These are phyloP conservation scores for Ciona savignyi DNA, from an alignment of 23 tunicate genomes.

Conservation along the genomic window DNA sequence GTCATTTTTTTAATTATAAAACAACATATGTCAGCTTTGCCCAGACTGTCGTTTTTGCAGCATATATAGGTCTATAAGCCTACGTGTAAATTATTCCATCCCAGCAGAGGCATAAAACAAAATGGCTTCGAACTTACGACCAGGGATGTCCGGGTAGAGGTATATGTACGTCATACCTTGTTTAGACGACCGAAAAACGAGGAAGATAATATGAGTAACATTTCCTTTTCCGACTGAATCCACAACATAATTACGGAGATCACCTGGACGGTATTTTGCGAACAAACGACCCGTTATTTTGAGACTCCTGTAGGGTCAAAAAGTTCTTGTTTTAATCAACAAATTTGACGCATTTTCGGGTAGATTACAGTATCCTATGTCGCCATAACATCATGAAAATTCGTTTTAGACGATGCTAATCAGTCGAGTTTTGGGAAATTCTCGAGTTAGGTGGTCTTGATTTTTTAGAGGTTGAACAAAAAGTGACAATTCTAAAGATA, in stretches of 20 bases:
- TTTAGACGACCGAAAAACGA: background rate
- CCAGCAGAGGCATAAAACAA: no score
- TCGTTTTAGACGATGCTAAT: background rate
- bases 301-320: background rate
- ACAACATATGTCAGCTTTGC: no score
- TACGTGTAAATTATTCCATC: no score
- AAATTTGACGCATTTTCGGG: background rate
- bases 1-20: no score
- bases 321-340: background rate
- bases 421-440: no score
- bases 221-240: background rate
- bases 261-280: background rate
- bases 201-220: background rate
- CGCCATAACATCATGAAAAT: background rate
- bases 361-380: background rate
- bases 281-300: background rate
- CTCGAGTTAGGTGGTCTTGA: no score
- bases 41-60: no score
- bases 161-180: background rate
- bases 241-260: background rate
- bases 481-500: no score
- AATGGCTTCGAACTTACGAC: background rate
- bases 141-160: background rate
- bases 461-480: no score
- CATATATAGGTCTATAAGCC: no score